phyloP scores from a whole-genome alignment of 2,113 vertebrate species.

The Crotalus viridis region DNA sequence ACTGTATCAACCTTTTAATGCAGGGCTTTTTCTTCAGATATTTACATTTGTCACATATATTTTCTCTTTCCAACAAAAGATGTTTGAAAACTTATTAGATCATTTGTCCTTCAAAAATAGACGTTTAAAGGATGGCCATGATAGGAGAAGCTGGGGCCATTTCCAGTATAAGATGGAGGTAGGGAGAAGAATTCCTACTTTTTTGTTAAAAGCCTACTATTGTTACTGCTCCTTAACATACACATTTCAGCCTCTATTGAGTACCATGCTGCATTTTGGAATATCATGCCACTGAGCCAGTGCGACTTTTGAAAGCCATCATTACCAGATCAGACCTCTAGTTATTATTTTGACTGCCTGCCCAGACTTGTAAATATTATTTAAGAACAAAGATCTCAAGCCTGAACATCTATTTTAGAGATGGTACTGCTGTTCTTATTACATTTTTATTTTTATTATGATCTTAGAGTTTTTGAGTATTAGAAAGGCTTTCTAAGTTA shows the following conservation, averaged over 20 bases:
- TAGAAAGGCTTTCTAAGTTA: not conserved
- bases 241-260: conserved; percentile 12
- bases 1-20: conserved; percentile 52
- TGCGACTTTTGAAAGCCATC: conserved; percentile 17
- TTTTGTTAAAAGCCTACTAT: conserved; percentile 8
- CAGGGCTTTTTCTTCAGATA: conserved; percentile 53
- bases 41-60: conserved; percentile 40
- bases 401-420: conserved; percentile 24
- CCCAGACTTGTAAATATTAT: conserved; percentile 41
- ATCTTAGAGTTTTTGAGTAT: not conserved
- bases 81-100: conserved; percentile 31
- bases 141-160: conserved; percentile 41
- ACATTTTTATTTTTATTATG: conserved; percentile 5
- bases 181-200: not conserved
- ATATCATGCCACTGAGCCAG: conserved; percentile 31
- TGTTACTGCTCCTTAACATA: conserved; percentile 25
- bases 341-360: conserved; percentile 44
- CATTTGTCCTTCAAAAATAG: conserved; percentile 27
- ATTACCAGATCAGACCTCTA: not conserved
- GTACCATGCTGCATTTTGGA: not conserved
- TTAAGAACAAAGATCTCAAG: conserved; percentile 22
- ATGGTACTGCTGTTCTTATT: not conserved
- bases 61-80: conserved; percentile 54
- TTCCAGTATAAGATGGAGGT: conserved; percentile 21
- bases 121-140: not conserved